Percentiles rank a stretch among this genome's conserved stretches.
Conservation (phyloP, 2,888 invertebrate species). For the Drosophila mulleri region DNA sequence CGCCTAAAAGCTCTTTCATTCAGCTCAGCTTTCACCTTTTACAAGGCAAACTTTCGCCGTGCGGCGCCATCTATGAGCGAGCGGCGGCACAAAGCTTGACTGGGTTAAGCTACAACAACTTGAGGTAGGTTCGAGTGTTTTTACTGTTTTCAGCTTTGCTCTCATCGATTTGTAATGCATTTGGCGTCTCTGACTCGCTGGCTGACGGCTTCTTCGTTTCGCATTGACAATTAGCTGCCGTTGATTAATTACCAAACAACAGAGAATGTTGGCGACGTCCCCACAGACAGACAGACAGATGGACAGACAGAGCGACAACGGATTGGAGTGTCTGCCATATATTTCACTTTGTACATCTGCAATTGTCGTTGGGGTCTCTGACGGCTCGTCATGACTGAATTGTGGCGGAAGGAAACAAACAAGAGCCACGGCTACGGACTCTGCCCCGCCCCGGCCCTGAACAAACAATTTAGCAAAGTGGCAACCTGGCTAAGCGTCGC, state of each 20-base stretch:
- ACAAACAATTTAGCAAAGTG: constrained; percentile 73
- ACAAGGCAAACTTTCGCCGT: constrained; percentile 41
- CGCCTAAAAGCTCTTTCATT: constrained; percentile 19
- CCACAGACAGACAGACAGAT: constrained; percentile 21
- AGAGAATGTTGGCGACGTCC: constrained; percentile 53
- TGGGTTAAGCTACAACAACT: constrained; percentile 43
- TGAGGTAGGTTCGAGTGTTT: constrained; percentile 64
- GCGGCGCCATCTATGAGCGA: constrained; percentile 56
- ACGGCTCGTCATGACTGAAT: constrained; percentile 27
- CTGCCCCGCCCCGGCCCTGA: neutral
- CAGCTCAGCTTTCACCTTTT: constrained; percentile 51
- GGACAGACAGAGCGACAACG: neutral
- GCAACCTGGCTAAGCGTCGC: constrained; percentile 24
- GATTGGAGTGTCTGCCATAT: constrained; percentile 1
- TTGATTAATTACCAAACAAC: constrained; percentile 67
- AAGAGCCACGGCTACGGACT: neutral
- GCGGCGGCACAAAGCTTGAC: constrained; percentile 25
- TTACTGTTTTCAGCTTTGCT: too few species aligned
- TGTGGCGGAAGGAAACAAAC: constrained; percentile 42
- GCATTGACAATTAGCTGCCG: constrained; percentile 67
- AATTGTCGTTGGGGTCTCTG: neutral
- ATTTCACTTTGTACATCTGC: constrained; percentile 8
- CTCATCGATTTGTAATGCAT: constrained; percentile 63
- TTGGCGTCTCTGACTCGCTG: constrained; percentile 41
- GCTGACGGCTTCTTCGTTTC: constrained; percentile 26